Base-by-base conservation (phyloP, 2,888 invertebrate genomes). In the Cryptocephalus moraei region DNA sequence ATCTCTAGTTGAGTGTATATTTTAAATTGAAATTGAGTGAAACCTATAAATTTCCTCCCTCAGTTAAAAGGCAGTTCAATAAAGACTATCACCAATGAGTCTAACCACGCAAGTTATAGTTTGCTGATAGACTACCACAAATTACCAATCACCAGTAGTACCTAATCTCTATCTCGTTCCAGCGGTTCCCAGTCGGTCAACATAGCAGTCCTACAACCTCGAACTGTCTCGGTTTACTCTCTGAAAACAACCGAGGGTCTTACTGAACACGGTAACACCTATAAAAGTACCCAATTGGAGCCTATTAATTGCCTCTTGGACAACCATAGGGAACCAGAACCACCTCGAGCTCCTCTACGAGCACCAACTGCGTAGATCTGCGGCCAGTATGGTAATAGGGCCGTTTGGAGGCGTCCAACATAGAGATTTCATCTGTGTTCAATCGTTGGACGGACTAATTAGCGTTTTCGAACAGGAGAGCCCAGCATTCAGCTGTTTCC, bases 381-480 rank as follows among this genome's bases (percentile, higher is more conserved):
- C 93, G 0, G 84, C 80, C 60, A 84, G 84, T 61, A 74, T 94
- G 58, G 81, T 82, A 36, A 76, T 81, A 54, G 96, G 95, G 1
- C 79, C 87, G 2, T 96, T 96, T 71, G 94, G 94, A 1, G 84
- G 85, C 45, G 83, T 84, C 0, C 80, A 82, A 63, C 82, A 83
- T 2, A 76, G 90, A 62, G 93, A 95, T 67, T 91, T 94, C 60
- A 76, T 94, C 49, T 94, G 94, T 65, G 82, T 96, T 13, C 91
- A 92, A 65, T 89, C 89, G 33, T 71, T 95, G 59, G 94, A 96
- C 70, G 93, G 95, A 10, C 81, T 86, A 44, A 68, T 96, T 12
- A 82, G 85, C 46, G 88, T 97, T 66, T 95, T 85, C 68, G 96
- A 96, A 66, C 94, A 94, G 72, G 95, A 96, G 69, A 84, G 86